Evolutionary conservation across 2,888 invertebrate species (phyloP), one percentile per base, ranked within the genome.

Genomic region (Lithophane ornitopus): DNA sequence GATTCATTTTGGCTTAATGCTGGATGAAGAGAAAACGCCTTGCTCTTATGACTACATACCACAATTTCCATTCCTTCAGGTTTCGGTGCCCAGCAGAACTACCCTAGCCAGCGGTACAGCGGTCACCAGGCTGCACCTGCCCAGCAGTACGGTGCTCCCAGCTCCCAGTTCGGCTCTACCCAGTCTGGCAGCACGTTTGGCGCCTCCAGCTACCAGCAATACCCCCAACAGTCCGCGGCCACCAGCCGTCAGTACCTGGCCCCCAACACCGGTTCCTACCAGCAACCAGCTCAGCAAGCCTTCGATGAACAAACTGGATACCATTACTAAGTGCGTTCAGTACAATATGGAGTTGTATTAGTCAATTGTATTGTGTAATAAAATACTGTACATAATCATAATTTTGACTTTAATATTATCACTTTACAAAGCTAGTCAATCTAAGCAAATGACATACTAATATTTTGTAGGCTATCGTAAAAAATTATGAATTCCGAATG

Each of bases 301-400:
- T 96, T 96, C 78, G 94, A 96, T 68, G 96, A 95, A 76, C 85
- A 94, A 73, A 94, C 95, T 28, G 95, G 95, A 66, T 96, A 96
- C 88, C 92, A 94, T 49, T 96, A 96, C 80, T 96, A 92, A 89
- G 67, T 66, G 59, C 52, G 9, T 69, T 52, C 16, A 26, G 44
- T 59, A 46, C 0, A 52, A 39, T 1, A 44, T 52, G 22, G 0
- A 44, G 16, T 63, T 65, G 58, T 70, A 0, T 22, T 70, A 77
- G 70, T 44, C 28, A 76, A 63, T 44, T 69, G 19, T 70, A 46
- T 63, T 58, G 77, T 77, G 0, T 44, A 77, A 52, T 77, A 77
- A 77, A 77, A 22, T 49, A n/a, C 49, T 68, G 22, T 77, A 63
- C 8, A 63, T 34, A 41, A 77, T 0, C 56, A 41, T 19, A 46